phyloP scores from a whole-genome alignment of 2,888 invertebrate species.

The Campoplex nolae region DNA sequence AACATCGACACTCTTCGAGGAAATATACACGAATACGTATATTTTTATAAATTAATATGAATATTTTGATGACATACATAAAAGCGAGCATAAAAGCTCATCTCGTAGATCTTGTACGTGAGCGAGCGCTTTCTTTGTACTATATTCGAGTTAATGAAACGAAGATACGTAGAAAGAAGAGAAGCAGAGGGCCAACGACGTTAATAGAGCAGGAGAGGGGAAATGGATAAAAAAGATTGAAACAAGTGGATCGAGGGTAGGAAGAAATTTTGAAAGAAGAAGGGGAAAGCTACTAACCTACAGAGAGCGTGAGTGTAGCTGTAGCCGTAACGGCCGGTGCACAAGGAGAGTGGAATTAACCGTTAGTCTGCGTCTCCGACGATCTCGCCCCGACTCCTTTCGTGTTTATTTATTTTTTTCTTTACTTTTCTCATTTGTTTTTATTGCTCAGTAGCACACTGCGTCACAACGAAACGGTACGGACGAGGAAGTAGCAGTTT shows the following conservation, averaged over 20 bases:
- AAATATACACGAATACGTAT: not conserved
- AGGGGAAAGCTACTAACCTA: conserved; percentile 56
- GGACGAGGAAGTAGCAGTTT: not conserved
- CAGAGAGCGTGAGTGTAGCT: conserved; percentile 41
- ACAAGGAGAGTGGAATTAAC: conserved; percentile 43
- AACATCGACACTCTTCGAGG: too few species aligned
- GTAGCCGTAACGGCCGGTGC: conserved; percentile 15
- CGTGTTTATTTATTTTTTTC: conserved; percentile 18
- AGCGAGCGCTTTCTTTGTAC: not conserved
- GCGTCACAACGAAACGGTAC: not conserved
- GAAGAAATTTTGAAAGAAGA: conserved; percentile 26
- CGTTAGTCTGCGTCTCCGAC: conserved; percentile 39
- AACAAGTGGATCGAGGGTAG: not conserved
- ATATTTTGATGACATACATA: not conserved
- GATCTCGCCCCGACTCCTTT: conserved; percentile 32
- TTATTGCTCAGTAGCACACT: not conserved
- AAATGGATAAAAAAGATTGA: not conserved
- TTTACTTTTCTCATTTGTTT: not conserved
- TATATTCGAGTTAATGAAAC: not conserved
- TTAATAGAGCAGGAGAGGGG: not conserved
- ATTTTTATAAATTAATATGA: not conserved
- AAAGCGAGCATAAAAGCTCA: not conserved
- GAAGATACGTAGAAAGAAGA: not conserved
- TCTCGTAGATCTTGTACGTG: not conserved
- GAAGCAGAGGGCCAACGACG: not conserved